A percentile compares a stretch with the other conserved stretches of the same genome.
phyloP scores from a whole-genome alignment of 2,888 invertebrate genomes.

The Lymantria dispar region DNA sequence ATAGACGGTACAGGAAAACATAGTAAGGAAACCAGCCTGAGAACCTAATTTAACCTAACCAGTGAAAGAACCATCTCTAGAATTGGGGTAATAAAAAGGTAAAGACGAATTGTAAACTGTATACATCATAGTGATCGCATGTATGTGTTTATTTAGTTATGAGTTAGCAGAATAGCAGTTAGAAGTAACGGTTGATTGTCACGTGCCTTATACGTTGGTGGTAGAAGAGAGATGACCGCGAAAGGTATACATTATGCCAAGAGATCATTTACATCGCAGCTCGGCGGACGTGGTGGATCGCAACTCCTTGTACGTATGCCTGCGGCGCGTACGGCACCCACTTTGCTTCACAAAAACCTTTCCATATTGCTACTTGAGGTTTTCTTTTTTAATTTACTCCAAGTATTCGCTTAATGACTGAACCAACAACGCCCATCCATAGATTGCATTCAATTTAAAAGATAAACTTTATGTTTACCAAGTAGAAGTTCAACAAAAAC shows the following conservation, averaged over 20 bases:
- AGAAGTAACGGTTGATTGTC: constrained; percentile 71
- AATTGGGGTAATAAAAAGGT: no score
- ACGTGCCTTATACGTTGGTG: constrained; percentile 69
- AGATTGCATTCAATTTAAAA: constrained; percentile 55
- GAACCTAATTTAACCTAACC: no score
- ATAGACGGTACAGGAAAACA: no score
- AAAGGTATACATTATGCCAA: constrained; percentile 80
- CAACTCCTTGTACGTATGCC: constrained; percentile 68
- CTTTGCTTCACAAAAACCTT: constrained; percentile 64
- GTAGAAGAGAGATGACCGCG: constrained; percentile 62
- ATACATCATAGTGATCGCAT: no score
- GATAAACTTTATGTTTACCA: constrained; percentile 39
- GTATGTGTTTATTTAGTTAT: no score
- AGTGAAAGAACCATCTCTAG: no score
- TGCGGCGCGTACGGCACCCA: constrained; percentile 63
- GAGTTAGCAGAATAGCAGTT: constrained; percentile 55
- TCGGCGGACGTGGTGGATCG: constrained; percentile 66
- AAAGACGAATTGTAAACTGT: no score
- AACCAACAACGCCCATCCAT: constrained; percentile 52
- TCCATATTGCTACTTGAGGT: constrained; percentile 66
- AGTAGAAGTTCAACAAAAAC: constrained; percentile 24
- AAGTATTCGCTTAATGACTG: constrained; percentile 66
- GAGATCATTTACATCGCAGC: constrained; percentile 78
- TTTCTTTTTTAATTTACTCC: constrained; percentile 63
- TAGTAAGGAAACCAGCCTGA: no score